A percentile compares a stretch with the other conserved stretches of the same genome.
Conservation (phyloP, 1,140 invertebrate genomes). For the Pentalonia nigronervosa region DNA sequence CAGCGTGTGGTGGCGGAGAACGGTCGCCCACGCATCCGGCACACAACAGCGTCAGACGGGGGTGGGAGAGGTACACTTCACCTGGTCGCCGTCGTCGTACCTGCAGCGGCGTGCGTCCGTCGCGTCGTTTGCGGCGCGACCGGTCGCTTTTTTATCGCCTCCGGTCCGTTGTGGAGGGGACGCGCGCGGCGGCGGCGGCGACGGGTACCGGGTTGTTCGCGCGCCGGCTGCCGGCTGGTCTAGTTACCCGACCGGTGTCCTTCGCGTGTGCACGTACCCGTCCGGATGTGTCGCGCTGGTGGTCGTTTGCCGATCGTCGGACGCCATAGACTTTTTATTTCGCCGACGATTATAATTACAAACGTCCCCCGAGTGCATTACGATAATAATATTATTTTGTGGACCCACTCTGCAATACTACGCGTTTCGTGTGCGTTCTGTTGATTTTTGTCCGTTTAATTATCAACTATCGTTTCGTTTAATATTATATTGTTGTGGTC, state of each 20-base stretch:
- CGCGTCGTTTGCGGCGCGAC: not conserved
- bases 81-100: not conserved
- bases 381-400: too few relatives aligned
- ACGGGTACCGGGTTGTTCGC: conserved; percentile 51
- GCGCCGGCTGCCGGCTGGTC: conserved; percentile 22
- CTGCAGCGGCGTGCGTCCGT: not conserved
- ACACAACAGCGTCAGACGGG: not conserved
- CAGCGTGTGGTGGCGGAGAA: not conserved
- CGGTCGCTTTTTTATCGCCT: not conserved
- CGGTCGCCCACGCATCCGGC: conserved; percentile 3
- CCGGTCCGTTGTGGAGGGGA: not conserved
- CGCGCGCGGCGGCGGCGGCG: conserved; percentile 46
- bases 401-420: not conserved
- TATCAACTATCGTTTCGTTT: too few relatives aligned
- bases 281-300: conserved; percentile 61
- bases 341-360: not conserved
- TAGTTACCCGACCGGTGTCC: conserved; percentile 59
- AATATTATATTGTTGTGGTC: not conserved
- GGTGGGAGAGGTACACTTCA: not conserved
- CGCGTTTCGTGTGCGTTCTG: conserved; percentile 61
- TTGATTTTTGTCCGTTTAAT: not conserved
- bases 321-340: not conserved
- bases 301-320: not conserved
- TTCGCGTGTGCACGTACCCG: conserved; percentile 66
- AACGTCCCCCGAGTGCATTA: not conserved